These are phyloP conservation scores for Hystrix brachyura DNA, from an alignment of 2,113 vertebrate species.

Conservation along the genomic window DNA sequence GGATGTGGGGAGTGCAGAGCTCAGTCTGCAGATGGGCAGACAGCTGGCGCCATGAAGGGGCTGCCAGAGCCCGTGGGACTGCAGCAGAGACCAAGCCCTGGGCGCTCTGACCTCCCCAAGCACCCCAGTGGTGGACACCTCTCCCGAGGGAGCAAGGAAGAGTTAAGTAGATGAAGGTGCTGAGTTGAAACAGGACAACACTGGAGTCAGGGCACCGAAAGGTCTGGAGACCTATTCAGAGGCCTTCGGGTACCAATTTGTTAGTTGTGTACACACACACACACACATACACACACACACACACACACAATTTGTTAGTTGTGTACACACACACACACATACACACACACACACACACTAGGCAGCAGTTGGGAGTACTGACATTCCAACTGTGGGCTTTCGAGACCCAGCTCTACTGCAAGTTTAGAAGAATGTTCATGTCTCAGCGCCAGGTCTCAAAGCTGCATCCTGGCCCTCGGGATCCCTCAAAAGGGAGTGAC, in stretches of 20 bases:
- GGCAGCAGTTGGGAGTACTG: too few species aligned
- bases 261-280: background rate
- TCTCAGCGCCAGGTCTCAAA: background rate
- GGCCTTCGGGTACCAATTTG: background rate
- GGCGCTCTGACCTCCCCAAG: background rate
- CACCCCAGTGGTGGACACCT: background rate
- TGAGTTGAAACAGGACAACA: too few species aligned
- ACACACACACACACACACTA: too few species aligned
- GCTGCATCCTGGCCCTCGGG: rapidly evolving
- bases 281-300: background rate
- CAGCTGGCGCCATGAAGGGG: rapidly evolving
- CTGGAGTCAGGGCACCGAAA: background rate
- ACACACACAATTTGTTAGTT: too few species aligned
- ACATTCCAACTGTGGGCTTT: too few species aligned
- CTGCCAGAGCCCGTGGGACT: rapidly evolving
- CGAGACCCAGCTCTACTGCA: background rate
- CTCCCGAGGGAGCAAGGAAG: background rate
- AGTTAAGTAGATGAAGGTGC: background rate
- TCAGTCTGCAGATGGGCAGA: background rate
- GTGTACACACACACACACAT: background rate
- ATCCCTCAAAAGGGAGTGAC: background rate
- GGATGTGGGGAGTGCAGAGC: rapidly evolving
- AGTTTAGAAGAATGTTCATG: rapidly evolving
- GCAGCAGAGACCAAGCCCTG: background rate
- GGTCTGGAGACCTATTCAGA: background rate